Evolutionary conservation across 2,113 vertebrate genomes (phyloP).

Genomic region (Lagopus leucura): DNA sequence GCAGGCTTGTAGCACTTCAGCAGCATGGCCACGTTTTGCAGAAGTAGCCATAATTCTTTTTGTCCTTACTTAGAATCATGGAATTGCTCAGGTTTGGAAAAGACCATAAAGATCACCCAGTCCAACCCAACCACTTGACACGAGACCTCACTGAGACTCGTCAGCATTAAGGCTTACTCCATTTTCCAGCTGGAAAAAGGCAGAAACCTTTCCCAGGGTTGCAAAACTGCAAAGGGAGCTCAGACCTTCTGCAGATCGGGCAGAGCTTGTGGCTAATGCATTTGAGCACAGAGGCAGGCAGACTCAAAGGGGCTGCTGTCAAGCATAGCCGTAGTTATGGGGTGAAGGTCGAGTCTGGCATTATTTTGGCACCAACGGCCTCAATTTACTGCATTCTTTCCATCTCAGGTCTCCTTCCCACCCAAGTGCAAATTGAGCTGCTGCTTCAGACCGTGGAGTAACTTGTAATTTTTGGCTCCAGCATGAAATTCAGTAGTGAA

Average conservation of each 20-base stretch:
- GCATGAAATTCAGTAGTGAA: not conserved
- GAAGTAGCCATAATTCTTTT: not conserved
- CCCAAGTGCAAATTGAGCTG: not conserved
- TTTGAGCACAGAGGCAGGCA: not conserved
- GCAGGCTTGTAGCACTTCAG: rapidly evolving
- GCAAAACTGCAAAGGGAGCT: not conserved
- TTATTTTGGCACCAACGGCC: not conserved
- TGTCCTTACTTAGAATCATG: too few species aligned
- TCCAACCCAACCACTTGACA: not conserved
- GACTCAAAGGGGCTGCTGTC: not conserved
- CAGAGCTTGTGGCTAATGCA: not conserved
- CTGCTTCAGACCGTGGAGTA: not conserved
- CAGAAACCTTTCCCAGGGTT: not conserved
- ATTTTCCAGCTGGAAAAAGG: not conserved
- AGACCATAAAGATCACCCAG: too few species aligned
- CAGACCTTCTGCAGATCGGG: not conserved
- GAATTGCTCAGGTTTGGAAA: too few species aligned
- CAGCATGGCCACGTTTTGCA: not conserved
- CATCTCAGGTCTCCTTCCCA: not conserved
- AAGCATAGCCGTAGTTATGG: not conserved
- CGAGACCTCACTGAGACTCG: not conserved
- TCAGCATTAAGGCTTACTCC: not conserved
- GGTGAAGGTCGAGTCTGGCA: not conserved
- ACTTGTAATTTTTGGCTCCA: not conserved
- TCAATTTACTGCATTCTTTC: not conserved